These are phyloP conservation scores for Xestoiulus laeticollis DNA, from an alignment of 2,888 invertebrate species.

Conservation along the genomic window DNA sequence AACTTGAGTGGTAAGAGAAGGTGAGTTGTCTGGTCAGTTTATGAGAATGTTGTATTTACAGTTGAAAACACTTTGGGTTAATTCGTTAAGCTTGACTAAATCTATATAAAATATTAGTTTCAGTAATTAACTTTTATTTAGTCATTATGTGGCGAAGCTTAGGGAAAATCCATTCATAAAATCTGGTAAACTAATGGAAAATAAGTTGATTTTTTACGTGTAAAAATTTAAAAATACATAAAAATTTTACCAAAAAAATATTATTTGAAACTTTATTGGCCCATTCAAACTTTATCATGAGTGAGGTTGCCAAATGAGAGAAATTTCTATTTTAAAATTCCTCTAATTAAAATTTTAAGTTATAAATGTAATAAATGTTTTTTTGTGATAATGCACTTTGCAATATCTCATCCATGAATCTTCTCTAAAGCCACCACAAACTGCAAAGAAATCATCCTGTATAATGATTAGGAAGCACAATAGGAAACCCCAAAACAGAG, in stretches of 20 bases:
- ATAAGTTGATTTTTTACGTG: too few relatives aligned
- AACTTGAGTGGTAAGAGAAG: neutral
- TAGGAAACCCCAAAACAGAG: slow-evolving; percentile 10
- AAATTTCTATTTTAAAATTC: neutral
- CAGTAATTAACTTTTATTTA: too few relatives aligned
- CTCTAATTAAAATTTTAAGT: neutral
- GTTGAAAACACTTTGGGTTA: neutral
- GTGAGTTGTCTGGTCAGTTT: neutral
- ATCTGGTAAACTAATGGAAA: too few relatives aligned
- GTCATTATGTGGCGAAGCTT: too few relatives aligned
- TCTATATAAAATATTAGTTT: too few relatives aligned
- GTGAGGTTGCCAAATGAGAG: neutral
- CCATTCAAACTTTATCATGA: too few relatives aligned
- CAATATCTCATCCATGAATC: slow-evolving; percentile 16
- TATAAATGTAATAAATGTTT: neutral
- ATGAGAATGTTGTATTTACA: neutral
- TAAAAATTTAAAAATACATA: too few relatives aligned
- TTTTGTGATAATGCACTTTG: neutral
- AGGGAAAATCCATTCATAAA: too few relatives aligned
- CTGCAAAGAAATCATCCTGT: neutral
- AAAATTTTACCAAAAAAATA: too few relatives aligned
- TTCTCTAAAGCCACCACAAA: slow-evolving; percentile 8
- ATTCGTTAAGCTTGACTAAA: too few relatives aligned
- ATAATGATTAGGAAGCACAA: slow-evolving; percentile 23
- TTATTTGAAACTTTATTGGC: too few relatives aligned